A percentile compares a stretch with the other conserved stretches of the same genome.
phyloP scores from a whole-genome alignment of 2,113 vertebrate genomes.

The Gila orcuttii region DNA sequence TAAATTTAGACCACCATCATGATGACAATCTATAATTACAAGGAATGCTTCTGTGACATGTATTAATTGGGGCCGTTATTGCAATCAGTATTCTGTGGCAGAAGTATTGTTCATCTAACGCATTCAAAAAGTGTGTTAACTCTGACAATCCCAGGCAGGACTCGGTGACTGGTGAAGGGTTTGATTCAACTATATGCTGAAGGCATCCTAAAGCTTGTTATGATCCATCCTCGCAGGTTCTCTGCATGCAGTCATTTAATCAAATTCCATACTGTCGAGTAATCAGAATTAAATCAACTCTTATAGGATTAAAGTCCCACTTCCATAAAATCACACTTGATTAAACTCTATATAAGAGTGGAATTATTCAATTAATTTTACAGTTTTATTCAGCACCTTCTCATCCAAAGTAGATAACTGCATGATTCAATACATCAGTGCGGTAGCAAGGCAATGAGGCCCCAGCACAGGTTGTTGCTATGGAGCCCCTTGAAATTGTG shows the following conservation, averaged over 20 bases:
- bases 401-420: not conserved
- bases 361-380: not conserved
- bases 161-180: not conserved
- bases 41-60: not conserved
- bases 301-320: not conserved
- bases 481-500: too few relatives aligned
- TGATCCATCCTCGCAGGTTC: not conserved
- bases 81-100: constrained; percentile 17
- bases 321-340: not conserved
- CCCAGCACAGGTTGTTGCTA: too few relatives aligned
- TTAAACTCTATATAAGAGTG: not conserved
- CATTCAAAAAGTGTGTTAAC: not conserved
- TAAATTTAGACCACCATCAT: constrained; percentile 18
- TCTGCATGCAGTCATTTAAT: constrained; percentile 12
- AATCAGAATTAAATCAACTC: not conserved
- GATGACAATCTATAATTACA: constrained; percentile 32
- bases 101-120: not conserved
- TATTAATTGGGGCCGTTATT: constrained; percentile 29
- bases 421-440: not conserved
- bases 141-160: not conserved
- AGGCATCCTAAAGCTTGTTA: not conserved
- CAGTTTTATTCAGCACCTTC: not conserved
- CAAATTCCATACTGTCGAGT: not conserved
- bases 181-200: not conserved
- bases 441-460: too few relatives aligned